Evolutionary conservation across 2,797 vertebrate species (phyloP).

Genomic region (Antennarius maculatus): DNA sequence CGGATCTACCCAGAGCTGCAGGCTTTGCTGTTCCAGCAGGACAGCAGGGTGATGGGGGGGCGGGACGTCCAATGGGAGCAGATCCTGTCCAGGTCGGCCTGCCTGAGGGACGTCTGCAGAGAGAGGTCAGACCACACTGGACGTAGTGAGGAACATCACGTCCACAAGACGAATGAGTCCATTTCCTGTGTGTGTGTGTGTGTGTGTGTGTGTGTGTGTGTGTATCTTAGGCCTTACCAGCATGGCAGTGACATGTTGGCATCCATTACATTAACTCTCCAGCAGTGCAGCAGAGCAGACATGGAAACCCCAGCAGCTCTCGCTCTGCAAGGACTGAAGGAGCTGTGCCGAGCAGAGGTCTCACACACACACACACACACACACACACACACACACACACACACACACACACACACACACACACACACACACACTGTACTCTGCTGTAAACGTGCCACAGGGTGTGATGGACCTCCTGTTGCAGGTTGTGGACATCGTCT

Average conservation of each 20-base stretch:
- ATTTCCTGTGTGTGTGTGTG: too few species aligned
- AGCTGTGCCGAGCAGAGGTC: constrained; percentile 94
- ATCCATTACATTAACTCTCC: constrained; percentile 87
- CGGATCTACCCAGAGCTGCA: constrained; percentile 94
- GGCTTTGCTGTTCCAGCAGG: constrained; percentile 84
- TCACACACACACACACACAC: not conserved
- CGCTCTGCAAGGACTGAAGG: constrained; percentile 89
- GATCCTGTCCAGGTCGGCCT: constrained; percentile 89
- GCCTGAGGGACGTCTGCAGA: constrained; percentile 91
- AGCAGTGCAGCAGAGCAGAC: constrained; percentile 87
- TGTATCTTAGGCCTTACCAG: constrained; percentile 88
- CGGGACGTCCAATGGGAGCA: constrained; percentile 93
- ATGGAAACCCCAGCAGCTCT: constrained; percentile 89
- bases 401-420: not conserved
- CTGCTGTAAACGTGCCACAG: not conserved
- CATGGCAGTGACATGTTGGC: constrained; percentile 96
- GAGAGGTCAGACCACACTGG: constrained; percentile 82
- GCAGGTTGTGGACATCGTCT: constrained; percentile 93
- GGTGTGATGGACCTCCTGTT: not conserved
- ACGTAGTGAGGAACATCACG: too few species aligned
- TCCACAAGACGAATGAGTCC: too few species aligned
- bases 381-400: not conserved
- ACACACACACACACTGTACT: constrained; percentile 3
- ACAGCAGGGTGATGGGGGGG: constrained; percentile 79
- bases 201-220: not conserved